A percentile compares a stretch with the other conserved stretches of the same genome.
These are phyloP conservation scores for Cordilura impudica DNA, from an alignment of 2,888 invertebrate genomes.

Conservation along the genomic window DNA sequence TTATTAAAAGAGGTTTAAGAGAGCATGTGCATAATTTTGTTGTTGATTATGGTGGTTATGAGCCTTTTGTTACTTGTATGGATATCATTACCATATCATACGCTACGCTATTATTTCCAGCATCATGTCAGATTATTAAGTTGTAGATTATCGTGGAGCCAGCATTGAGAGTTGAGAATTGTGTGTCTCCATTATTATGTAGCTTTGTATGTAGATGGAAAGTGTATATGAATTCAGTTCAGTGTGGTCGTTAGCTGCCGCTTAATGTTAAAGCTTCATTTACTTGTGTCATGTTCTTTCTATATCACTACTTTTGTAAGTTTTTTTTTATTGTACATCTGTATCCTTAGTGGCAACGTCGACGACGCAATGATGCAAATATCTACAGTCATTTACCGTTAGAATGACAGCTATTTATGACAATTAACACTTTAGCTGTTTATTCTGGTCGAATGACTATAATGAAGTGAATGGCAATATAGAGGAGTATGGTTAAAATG, in stretches of 20 bases:
- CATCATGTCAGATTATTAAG: constrained; percentile 29
- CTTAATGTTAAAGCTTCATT: constrained; percentile 60
- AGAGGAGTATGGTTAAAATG: neutral
- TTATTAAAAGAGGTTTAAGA: constrained; percentile 71
- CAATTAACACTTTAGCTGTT: constrained; percentile 79
- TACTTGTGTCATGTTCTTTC: constrained; percentile 47
- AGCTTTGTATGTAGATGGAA: constrained; percentile 11
- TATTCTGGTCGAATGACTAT: constrained; percentile 67
- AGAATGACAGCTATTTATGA: constrained; percentile 79
- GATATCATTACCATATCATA: constrained; percentile 64
- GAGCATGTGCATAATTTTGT: constrained; percentile 74
- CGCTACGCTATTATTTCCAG: constrained; percentile 32
- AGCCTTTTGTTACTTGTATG: constrained; percentile 52
- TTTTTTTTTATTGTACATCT: neutral
- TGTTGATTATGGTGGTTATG: constrained; percentile 73
- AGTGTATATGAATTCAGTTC: constrained; percentile 12
- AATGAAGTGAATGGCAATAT: constrained; percentile 41
- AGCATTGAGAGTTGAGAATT: constrained; percentile 6
- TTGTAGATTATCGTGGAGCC: constrained; percentile 12
- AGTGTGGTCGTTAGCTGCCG: constrained; percentile 53
- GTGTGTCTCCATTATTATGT: constrained; percentile 24
- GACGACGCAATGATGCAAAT: constrained; percentile 74
- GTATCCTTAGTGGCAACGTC: constrained; percentile 60
- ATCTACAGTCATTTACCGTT: constrained; percentile 77
- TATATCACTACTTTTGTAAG: constrained; percentile 30